phyloP scores from a whole-genome alignment of 2,113 vertebrate genomes.

The Oryzias melastigma region DNA sequence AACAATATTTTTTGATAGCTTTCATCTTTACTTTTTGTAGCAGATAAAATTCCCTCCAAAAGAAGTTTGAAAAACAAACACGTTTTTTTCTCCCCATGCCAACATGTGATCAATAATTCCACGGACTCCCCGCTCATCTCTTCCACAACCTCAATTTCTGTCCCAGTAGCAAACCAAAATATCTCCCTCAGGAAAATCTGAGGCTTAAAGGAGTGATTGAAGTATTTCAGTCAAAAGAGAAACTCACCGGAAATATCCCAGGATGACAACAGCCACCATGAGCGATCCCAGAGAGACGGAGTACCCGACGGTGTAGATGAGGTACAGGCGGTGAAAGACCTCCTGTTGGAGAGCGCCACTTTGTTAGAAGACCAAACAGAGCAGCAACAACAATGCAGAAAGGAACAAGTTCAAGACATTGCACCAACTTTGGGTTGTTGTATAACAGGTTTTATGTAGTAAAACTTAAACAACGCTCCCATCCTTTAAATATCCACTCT shows the following conservation, averaged over 20 bases:
- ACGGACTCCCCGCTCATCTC: constrained; percentile 7
- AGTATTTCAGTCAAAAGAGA: neutral
- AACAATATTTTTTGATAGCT: too few relatives aligned
- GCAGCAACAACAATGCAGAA: neutral
- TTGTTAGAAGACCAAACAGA: constrained; percentile 2
- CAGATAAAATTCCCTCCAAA: neutral
- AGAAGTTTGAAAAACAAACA: neutral
- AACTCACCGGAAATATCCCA: constrained; percentile 96
- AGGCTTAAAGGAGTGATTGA: constrained; percentile 7
- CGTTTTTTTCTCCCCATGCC: neutral
- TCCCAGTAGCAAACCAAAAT: neutral
- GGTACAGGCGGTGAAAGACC: constrained; percentile 92
- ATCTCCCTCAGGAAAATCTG: neutral
- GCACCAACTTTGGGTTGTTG: neutral
- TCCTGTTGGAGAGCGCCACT: constrained; percentile 78
- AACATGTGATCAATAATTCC: constrained; percentile 6
- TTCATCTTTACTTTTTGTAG: neutral
- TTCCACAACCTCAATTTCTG: constrained; percentile 13
- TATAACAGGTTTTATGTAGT: too few relatives aligned
- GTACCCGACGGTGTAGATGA: constrained; percentile 98
- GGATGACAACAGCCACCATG: constrained; percentile 92
- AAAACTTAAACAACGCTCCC: too few relatives aligned
- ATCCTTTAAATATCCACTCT: too few relatives aligned
- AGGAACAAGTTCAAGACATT: neutral
- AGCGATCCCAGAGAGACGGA: constrained; percentile 95